These are phyloP conservation scores for Brachionus calyciflorus DNA, from an alignment of 1,140 invertebrate species.

Conservation along the genomic window DNA sequence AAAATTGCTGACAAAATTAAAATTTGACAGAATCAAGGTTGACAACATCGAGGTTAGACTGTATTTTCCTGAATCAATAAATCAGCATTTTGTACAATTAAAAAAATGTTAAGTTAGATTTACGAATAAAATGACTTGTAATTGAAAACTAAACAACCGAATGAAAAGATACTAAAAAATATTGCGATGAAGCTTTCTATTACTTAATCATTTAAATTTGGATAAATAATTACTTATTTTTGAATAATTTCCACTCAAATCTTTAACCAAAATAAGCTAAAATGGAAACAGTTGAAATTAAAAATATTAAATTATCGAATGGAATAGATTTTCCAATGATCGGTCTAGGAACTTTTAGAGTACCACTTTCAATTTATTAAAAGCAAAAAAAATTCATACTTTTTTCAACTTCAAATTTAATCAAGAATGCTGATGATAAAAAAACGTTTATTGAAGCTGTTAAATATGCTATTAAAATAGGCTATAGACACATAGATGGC, in stretches of 20 bases:
- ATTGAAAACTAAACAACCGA: not conserved
- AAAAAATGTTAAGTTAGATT: conserved; percentile 19
- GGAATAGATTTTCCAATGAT: conserved; percentile 30
- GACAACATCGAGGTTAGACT: too few relatives aligned
- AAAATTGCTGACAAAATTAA: too few relatives aligned
- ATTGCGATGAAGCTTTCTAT: too few relatives aligned
- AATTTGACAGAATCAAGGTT: too few relatives aligned
- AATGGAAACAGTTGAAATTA: conserved; percentile 22
- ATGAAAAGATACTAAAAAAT: too few relatives aligned
- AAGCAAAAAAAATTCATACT: not conserved
- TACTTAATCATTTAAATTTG: too few relatives aligned
- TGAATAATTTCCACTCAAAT: too few relatives aligned
- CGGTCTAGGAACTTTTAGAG: conserved; percentile 41
- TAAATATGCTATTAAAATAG: conserved; percentile 33
- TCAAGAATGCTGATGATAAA: conserved; percentile 28
- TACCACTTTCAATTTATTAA: too few relatives aligned
- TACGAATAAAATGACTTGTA: not conserved
- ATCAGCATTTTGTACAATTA: not conserved
- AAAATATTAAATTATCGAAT: conserved; percentile 3
- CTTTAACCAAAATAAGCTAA: too few relatives aligned
- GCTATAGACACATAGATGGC: conserved; percentile 45
- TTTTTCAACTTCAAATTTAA: not conserved
- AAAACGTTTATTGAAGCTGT: conserved; percentile 29
- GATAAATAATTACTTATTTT: too few relatives aligned
- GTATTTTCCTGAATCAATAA: not conserved